Evolutionary conservation across 2,797 vertebrate genomes (phyloP).

Genomic region (Apogon talboti): DNA sequence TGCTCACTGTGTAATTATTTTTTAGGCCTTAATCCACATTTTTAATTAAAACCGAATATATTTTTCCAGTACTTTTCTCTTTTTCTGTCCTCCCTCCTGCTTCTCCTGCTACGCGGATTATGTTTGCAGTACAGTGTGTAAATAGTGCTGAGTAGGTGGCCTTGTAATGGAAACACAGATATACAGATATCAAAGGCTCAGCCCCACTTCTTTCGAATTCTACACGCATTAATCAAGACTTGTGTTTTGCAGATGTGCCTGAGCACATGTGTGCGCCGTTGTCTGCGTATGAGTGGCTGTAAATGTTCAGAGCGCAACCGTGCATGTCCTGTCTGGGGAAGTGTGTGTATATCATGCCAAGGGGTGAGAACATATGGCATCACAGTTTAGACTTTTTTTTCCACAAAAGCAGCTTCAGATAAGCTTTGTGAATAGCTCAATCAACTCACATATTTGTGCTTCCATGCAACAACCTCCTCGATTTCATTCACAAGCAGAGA

Average conservation of each 20-base stretch:
- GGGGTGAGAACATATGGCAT: conserved; percentile 59
- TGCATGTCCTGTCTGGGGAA: conserved; percentile 47
- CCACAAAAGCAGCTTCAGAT: conserved; percentile 41
- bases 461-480: conserved; percentile 6
- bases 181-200: conserved; percentile 68
- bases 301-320: conserved; percentile 30
- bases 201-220: conserved; percentile 40
- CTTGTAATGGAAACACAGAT: conserved; percentile 68
- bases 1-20: conserved; percentile 54
- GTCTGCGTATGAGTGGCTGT: conserved; percentile 18
- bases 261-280: conserved; percentile 31
- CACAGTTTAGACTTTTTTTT: conserved; percentile 58
- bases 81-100: conserved; percentile 24
- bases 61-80: conserved; percentile 36
- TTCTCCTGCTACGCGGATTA: conserved; percentile 59
- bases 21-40: conserved; percentile 59
- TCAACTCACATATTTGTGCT: conserved; percentile 23
- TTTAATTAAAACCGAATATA: conserved; percentile 63
- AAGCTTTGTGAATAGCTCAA: conserved; percentile 34
- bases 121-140: conserved; percentile 60
- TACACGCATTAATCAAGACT: conserved; percentile 66
- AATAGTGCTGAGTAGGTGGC: conserved; percentile 74
- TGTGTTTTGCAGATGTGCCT: conserved; percentile 69
- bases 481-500: conserved; percentile 20
- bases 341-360: conserved; percentile 49